Conservation (phyloP, 1,140 invertebrate species). For the Octopus sinensis region DNA sequence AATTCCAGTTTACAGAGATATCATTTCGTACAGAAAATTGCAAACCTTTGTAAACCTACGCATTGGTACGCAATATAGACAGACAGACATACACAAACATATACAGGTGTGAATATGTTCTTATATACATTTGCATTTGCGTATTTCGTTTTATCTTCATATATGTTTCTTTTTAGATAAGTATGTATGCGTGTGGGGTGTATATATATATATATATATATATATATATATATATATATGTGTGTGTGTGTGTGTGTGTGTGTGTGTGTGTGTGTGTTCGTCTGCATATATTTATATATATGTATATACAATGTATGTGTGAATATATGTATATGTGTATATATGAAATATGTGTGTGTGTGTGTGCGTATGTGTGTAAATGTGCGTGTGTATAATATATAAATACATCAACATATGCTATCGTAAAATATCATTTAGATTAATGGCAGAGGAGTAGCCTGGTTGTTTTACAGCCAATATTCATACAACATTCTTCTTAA, state of each 20-base stretch:
- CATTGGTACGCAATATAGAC: slow-evolving; percentile 13
- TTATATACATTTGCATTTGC: slow-evolving; percentile 8
- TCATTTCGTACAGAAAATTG: slow-evolving; percentile 16
- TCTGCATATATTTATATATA: no score
- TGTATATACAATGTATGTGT: no score
- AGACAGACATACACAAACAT: slow-evolving; percentile 17
- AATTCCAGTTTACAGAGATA: slow-evolving; percentile 21
- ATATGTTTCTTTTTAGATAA: not conserved
- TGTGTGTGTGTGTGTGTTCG: not conserved
- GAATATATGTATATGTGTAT: no score
- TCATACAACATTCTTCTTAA: no score
- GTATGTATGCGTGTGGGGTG: not conserved
- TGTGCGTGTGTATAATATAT: no score
- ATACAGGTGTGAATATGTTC: slow-evolving; percentile 12
- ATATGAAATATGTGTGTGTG: no score
- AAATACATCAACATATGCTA: no score
- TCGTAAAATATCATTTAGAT: no score
- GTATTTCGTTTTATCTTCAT: not conserved
- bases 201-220: not conserved
- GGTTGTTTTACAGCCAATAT: no score
- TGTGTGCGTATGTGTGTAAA: no score
- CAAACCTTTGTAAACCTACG: slow-evolving; percentile 16
- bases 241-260: not conserved
- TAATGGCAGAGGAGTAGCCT: no score
- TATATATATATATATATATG: slow-evolving; percentile 8